Percentiles rank a stretch among this genome's conserved stretches.
Conservation (phyloP, 2,113 vertebrate genomes). For the Gobio gobio region DNA sequence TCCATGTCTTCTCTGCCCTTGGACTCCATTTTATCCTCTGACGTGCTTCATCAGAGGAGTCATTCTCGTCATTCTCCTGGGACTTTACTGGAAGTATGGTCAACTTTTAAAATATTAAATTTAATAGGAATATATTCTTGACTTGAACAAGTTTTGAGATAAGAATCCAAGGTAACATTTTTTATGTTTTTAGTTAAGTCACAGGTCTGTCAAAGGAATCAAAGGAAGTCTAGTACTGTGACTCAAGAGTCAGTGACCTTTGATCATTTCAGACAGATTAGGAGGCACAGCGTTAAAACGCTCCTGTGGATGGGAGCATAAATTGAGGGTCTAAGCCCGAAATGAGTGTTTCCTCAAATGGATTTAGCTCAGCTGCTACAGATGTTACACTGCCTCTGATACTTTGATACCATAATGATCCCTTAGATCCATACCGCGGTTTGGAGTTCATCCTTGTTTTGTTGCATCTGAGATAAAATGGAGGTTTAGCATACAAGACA, state of each 20-base stretch:
- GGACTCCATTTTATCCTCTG: background rate
- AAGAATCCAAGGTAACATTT: background rate
- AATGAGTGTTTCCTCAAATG: slow-evolving; percentile 15
- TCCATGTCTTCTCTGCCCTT: background rate
- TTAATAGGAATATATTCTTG: background rate
- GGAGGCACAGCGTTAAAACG: background rate
- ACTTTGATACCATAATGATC: slow-evolving; percentile 26
- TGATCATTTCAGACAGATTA: slow-evolving; percentile 31
- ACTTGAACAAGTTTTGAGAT: background rate
- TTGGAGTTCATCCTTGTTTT: slow-evolving; percentile 11
- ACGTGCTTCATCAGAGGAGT: slow-evolving; percentile 76
- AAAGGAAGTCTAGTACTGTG: slow-evolving; percentile 36
- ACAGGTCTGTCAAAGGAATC: too few relatives aligned
- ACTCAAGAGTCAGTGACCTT: slow-evolving; percentile 29
- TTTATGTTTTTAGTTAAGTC: slow-evolving; percentile 3
- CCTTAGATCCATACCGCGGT: slow-evolving; percentile 3
- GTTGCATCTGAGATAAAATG: slow-evolving; percentile 14
- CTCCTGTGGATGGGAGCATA: slow-evolving; percentile 40
- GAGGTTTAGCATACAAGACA: background rate
- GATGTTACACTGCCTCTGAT: slow-evolving; percentile 39
- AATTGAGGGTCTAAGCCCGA: slow-evolving; percentile 25
- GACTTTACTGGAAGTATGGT: slow-evolving; percentile 84
- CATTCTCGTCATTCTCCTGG: slow-evolving; percentile 78
- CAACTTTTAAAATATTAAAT: slow-evolving; percentile 4
- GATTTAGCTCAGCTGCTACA: slow-evolving; percentile 42